A percentile compares a stretch with the other conserved stretches of the same genome.
Evolutionary conservation across 2,113 vertebrate species (phyloP).

Genomic region (Probosciger aterrimus): DNA sequence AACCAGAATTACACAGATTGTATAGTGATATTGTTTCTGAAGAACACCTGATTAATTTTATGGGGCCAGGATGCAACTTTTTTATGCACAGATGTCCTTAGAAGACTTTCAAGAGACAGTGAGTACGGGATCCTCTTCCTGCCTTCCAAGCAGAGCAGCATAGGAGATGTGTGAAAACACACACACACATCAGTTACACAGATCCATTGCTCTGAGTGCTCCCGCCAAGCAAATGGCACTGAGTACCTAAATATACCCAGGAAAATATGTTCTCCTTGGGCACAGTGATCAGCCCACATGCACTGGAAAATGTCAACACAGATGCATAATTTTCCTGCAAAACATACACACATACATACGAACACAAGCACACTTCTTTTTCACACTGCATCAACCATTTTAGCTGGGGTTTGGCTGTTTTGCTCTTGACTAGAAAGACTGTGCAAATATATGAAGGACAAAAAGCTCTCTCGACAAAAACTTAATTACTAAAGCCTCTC

Average conservation of each 20-base stretch:
- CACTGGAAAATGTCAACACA: neutral
- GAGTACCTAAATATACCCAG: neutral
- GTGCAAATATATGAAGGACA: neutral
- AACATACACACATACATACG: neutral
- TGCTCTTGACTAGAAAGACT: neutral
- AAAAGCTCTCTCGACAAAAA: neutral
- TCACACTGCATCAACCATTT: neutral
- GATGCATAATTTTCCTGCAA: neutral
- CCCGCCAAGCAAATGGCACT: neutral
- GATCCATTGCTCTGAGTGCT: neutral
- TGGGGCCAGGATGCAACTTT: neutral
- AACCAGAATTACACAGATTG: neutral
- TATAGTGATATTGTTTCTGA: neutral
- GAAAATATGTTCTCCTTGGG: neutral
- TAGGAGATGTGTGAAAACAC: neutral
- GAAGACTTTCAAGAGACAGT: neutral
- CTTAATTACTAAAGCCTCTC: neutral
- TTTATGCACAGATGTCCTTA: neutral
- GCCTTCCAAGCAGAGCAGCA: neutral
- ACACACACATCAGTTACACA: neutral
- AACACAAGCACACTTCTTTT: fast-evolving
- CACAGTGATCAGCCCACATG: neutral
- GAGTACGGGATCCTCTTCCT: neutral
- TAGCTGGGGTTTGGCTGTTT: neutral
- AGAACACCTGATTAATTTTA: neutral